Evolutionary conservation across 2,888 invertebrate species (phyloP), one percentile per base, ranked within the genome.

Genomic region (Keiferia lycopersicella): DNA sequence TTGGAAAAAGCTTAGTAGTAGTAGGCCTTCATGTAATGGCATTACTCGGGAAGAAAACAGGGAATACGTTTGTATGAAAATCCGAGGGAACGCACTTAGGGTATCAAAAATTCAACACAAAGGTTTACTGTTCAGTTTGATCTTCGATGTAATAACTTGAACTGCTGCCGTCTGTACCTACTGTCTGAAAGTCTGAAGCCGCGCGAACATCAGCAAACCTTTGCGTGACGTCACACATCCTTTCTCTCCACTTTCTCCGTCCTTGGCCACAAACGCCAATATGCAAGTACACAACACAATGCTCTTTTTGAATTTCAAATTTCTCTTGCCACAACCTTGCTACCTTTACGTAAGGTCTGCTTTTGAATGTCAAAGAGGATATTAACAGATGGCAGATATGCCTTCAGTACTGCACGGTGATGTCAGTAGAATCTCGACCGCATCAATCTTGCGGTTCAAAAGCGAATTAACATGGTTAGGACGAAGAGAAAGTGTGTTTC

Each of bases 191-290:
- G 3, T 51, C 51, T 51, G 51, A 51, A 53, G 14, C 12, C 10
- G 22, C 11, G 3, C 14, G 20, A 59, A 59, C 59, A 41, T 59
- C 50, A 18, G 73, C 72, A 71, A 67, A 66, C 65, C 69, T 68
- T 63, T 57, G 67, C 71, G 70, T 84, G 83, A 84, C 80, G 79
- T 79, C 81, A 78, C 79, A 81, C 79, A 84, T 87, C 88, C 87
- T 88, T 87, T 88, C 87, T 82, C 86, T 82, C 74, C 71, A 84
- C 90, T 91, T 91, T 91, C 90, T 82, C 89, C 80, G 85, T 88
- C 90, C 90, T 89, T 89, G 84, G 80, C 81, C 72, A 79, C 76
- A 73, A 73, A 75, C 77, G 76, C 73, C 76, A 77, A 76, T 73
- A 75, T 70, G 70, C 69, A 57, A 57, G 63, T 57, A 63, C 18